A percentile compares a stretch with the other conserved stretches of the same genome.
Evolutionary conservation across 2,113 vertebrate species (phyloP).

Genomic region (human): GRCh38 chr12:100249501-100250000

Average conservation of each 20-base stretch:
- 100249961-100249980: background rate
- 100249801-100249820: background rate
- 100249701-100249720: background rate
- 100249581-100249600: background rate
- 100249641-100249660: background rate
- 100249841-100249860: background rate
- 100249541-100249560: background rate
- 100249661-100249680: background rate
- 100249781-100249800: background rate
- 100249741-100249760: background rate
- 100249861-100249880: conserved; percentile 2
- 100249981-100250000: background rate
- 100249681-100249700: background rate
- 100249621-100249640: background rate
- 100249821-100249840: background rate
- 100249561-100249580: background rate
- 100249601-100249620: background rate
- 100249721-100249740: background rate
- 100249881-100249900: background rate
- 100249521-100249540: background rate
- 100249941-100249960: background rate
- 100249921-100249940: background rate
- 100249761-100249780: background rate
- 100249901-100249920: background rate
- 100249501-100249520: no score